Evolutionary conservation across 2,888 invertebrate species (phyloP).

Genomic region (Chymomyza amoena): DNA sequence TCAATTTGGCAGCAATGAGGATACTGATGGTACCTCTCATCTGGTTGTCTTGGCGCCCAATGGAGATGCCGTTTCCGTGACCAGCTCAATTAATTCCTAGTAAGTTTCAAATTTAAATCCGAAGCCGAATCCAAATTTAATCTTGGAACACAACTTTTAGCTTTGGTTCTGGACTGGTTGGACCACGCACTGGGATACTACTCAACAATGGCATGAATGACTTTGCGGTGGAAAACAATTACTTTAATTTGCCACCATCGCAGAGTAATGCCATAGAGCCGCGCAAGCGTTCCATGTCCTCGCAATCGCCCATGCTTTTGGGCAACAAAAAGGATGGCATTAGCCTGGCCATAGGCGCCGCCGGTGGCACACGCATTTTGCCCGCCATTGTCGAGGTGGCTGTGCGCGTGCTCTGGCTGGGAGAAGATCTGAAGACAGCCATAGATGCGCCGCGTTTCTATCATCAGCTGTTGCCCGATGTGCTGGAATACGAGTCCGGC

Average conservation of each 20-base stretch:
- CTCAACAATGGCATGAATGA: constrained; percentile 98
- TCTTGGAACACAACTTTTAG: constrained; percentile 78
- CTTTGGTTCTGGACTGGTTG: constrained; percentile 89
- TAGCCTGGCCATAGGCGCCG: constrained; percentile 86
- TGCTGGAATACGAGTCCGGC: constrained; percentile 84
- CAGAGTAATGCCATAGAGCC: constrained; percentile 89
- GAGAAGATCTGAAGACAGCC: constrained; percentile 83
- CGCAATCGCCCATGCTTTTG: constrained; percentile 92
- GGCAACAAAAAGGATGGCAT: constrained; percentile 83
- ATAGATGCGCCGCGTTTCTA: constrained; percentile 88
- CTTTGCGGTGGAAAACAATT: constrained; percentile 89
- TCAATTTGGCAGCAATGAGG: constrained; percentile 78
- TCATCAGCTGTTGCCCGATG: constrained; percentile 90
- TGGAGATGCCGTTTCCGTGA: constrained; percentile 95
- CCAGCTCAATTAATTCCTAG: constrained; percentile 91
- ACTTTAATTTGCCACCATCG: constrained; percentile 87
- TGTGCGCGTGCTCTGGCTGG: constrained; percentile 83
- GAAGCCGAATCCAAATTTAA: neutral
- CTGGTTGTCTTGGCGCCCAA: constrained; percentile 90
- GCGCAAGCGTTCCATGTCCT: constrained; percentile 91
- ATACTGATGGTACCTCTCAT: constrained; percentile 91
- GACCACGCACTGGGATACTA: constrained; percentile 90
- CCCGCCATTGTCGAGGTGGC: constrained; percentile 86
- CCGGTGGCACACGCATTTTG: constrained; percentile 94
- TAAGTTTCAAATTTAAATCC: constrained; percentile 75